These are phyloP conservation scores for Temnothorax longispinosus DNA, from an alignment of 1,140 invertebrate genomes.

Conservation along the genomic window DNA sequence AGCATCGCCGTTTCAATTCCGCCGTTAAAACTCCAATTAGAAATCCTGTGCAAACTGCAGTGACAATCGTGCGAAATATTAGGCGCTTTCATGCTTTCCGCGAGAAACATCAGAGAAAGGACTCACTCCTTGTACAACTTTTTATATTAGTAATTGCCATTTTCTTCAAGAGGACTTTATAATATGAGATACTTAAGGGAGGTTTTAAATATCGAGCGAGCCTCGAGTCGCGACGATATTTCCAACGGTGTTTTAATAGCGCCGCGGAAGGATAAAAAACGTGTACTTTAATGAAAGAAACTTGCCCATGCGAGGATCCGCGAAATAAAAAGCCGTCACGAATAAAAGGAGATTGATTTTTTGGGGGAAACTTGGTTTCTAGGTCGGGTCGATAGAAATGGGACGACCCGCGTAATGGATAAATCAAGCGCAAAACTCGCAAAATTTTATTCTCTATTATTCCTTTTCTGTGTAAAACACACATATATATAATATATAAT, in stretches of 20 bases:
- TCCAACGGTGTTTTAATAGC: slow-evolving; percentile 44
- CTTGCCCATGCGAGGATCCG: background rate
- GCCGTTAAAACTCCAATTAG: slow-evolving; percentile 30
- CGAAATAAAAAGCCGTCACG: background rate
- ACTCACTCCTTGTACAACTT: background rate
- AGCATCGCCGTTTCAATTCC: slow-evolving; percentile 22
- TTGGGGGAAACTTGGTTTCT: background rate
- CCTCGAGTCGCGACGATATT: slow-evolving; percentile 13
- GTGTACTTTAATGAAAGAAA: slow-evolving; percentile 24
- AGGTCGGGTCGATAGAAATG: background rate
- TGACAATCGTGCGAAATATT: slow-evolving; percentile 24
- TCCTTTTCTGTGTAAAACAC: background rate
- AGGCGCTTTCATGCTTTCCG: background rate
- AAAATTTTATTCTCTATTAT: background rate
- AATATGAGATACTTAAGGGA: slow-evolving; percentile 33
- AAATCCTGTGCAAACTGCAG: slow-evolving; percentile 31
- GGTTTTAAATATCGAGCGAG: slow-evolving; percentile 27
- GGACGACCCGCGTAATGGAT: background rate
- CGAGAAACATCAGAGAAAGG: background rate
- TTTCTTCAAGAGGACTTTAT: slow-evolving; percentile 24
- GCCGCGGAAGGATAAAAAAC: slow-evolving; percentile 18
- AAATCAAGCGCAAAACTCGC: background rate
- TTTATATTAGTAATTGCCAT: slow-evolving; percentile 43
- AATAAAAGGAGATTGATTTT: slow-evolving; percentile 24
- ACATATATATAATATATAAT: too few species aligned